Base-by-base conservation (phyloP, 2,797 vertebrate genomes). In the Alcedo atthis region DNA sequence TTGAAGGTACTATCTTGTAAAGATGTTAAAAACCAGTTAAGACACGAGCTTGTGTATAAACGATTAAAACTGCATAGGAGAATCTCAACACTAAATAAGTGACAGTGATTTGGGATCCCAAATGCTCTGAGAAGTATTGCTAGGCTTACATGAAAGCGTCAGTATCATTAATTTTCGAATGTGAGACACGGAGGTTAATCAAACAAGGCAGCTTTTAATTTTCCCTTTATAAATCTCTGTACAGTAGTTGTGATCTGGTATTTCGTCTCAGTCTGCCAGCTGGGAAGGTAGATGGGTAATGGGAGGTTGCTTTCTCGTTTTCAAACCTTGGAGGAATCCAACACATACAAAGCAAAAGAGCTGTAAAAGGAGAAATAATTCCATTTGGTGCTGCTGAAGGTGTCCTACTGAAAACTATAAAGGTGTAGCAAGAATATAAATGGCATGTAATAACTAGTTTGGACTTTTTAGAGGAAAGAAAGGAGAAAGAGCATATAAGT, bases 131-230 rank as follows among this genome's bases (percentile, higher is more conserved):
- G 69, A 66, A 73, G 24, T 84, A 81, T n/a, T 46, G 26, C 61
- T 70, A 46, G 45, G 45, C 28, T 87, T 82, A 81, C 68, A 53
- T 57, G 74, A 76, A 90, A 92, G 48, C 40, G 64, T 92, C 57
- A 75, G 94, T 93, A 87, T 82, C 37, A 81, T 92, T 88, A 81
- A 74, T 96, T 94, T 91, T 88, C 77, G 89, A 43, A 70, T 59
- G 53, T 71, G 73, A 88, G 57, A 78, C 75, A 84, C 22, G 33
- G 68, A 91, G 70, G 84, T 87, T 94, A 94, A 95, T 90, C 85
- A 89, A 89, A 89, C 43, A 18, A 64, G 53, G 19, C 32, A 70
- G 75, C 77, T 94, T 90, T 93, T 92, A 51, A 88, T 95, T 92
- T 92, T n/a, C n/a, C 33, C 9, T 35, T 81, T 84, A 84, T 62